Base-by-base conservation (phyloP, 2,888 invertebrate genomes). In the Thereva nobilitata region DNA sequence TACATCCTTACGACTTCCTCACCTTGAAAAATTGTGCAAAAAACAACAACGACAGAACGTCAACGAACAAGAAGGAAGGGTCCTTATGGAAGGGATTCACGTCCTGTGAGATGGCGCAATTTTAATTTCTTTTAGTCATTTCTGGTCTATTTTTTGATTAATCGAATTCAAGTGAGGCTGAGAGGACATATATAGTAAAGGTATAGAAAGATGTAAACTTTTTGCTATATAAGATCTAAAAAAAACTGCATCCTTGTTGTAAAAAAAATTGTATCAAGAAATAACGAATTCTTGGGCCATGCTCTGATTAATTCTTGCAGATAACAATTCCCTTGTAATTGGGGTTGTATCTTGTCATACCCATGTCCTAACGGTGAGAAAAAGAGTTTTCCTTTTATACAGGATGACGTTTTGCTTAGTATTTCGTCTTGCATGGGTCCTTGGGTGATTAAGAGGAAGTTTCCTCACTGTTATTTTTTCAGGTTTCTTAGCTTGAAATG, bases 301-400 rank as follows among this genome's bases (percentile, higher is more conserved):
- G 42, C 47, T 53, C 63, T 64, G 53, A 64, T 64, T 64, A 64
- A 53, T 64, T 42, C 53, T 40, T 34, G 12, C 4, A 53, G 37
- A 37, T 42, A 50, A 50, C 10, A n/a, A 9, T 50, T 40, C 47
- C 8, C 23, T 50, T 6, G 61, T 34, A 61, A 50, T 61, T 61
- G 50, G 41, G 41, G n/a, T 61, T 50, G 8, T 49, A 50, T 35
- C 38, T 23, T 12, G 47, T n/a, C 10, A n/a, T 10, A 44, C 42
- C 35, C 38, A 10, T 47, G 37, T 59, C 45, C 38, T 35, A 35
- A n/a, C n/a, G 8, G 7, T 38, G 38, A 56, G 44, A 59, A 59
- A 50, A 50, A 23, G 23, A 23, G 23, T 23, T 23, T 23, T 23
- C 23, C 23, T 23, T 23, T 23, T 23, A 23, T 23, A 23, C 23